phyloP scores from a whole-genome alignment of 2,888 invertebrate genomes.

The Panorpa germanica region DNA sequence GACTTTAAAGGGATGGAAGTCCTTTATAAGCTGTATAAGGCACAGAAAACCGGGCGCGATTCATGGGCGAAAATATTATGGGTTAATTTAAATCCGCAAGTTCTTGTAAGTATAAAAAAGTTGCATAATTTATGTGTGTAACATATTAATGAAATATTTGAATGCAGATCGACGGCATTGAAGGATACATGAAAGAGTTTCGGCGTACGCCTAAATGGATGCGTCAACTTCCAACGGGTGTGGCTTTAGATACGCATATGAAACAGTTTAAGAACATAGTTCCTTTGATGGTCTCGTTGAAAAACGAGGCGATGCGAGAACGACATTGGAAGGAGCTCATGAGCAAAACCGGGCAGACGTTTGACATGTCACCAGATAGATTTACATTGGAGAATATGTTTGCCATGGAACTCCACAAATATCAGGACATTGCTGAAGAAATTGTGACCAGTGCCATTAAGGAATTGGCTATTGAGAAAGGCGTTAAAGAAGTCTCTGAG shows the following conservation, averaged over 20 bases:
- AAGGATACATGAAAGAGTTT: conserved; percentile 62
- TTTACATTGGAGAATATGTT: conserved; percentile 88
- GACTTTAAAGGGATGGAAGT: conserved; percentile 48
- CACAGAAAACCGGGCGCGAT: conserved; percentile 58
- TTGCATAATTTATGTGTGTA: too few species aligned
- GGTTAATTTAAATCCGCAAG: conserved; percentile 70
- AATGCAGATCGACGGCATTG: conserved; percentile 76
- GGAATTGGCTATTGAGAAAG: conserved; percentile 79
- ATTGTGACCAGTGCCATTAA: conserved; percentile 80
- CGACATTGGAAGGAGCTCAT: conserved; percentile 83
- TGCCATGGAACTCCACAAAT: conserved; percentile 74
- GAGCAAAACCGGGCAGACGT: conserved; percentile 60
- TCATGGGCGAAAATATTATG: conserved; percentile 75
- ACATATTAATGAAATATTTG: too few species aligned
- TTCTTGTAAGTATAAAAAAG: too few species aligned
- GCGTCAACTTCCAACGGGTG: conserved; percentile 36
- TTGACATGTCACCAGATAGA: conserved; percentile 76
- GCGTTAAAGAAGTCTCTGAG: conserved; percentile 65
- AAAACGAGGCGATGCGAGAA: conserved; percentile 76
- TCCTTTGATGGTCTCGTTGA: conserved; percentile 76
- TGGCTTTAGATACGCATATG: conserved; percentile 62
- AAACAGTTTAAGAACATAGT: conserved; percentile 74
- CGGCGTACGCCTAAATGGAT: conserved; percentile 48
- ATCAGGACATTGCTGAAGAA: conserved; percentile 62
- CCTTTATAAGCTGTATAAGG: conserved; percentile 59